Conservation (phyloP, 1,140 invertebrate genomes). For the Akabosia matsudoensis region DNA sequence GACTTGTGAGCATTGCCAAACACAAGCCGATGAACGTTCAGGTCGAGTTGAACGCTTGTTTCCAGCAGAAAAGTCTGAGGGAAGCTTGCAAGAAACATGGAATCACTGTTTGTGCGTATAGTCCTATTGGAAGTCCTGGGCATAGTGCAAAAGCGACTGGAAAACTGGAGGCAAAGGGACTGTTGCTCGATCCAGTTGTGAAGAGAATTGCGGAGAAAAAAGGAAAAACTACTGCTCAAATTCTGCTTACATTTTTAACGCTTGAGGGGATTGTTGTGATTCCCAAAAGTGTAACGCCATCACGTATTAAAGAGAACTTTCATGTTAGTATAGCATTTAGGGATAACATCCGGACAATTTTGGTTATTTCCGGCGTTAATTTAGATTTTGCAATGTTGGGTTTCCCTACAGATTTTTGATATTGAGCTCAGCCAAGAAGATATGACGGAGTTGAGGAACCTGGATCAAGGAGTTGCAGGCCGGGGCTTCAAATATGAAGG, state of each 20-base stretch:
- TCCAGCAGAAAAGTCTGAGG: background rate
- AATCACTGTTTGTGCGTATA: background rate
- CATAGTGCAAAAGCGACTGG: no score
- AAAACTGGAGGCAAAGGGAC: no score
- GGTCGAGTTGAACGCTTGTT: background rate
- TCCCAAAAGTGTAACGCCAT: constrained; percentile 30
- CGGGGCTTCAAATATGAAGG: background rate
- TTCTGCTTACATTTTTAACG: constrained; percentile 52
- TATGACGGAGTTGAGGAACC: no score
- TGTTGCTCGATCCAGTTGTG: constrained; percentile 45
- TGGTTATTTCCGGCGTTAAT: background rate
- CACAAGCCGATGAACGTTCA: background rate
- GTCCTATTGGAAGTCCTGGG: background rate
- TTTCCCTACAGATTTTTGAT: no score
- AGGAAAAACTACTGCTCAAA: constrained; percentile 49
- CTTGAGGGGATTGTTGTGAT: constrained; percentile 48
- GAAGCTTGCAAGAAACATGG: background rate
- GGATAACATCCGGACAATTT: no score
- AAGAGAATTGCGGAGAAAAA: constrained; percentile 46
- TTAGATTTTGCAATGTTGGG: background rate
- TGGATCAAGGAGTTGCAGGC: background rate
- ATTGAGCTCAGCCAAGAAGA: no score
- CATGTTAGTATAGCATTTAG: constrained; percentile 3
- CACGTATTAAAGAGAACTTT: constrained; percentile 28
- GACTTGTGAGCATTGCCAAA: constrained; percentile 54